Conservation (phyloP, 2,797 vertebrate genomes). For the Microctenopoma lineatum region DNA sequence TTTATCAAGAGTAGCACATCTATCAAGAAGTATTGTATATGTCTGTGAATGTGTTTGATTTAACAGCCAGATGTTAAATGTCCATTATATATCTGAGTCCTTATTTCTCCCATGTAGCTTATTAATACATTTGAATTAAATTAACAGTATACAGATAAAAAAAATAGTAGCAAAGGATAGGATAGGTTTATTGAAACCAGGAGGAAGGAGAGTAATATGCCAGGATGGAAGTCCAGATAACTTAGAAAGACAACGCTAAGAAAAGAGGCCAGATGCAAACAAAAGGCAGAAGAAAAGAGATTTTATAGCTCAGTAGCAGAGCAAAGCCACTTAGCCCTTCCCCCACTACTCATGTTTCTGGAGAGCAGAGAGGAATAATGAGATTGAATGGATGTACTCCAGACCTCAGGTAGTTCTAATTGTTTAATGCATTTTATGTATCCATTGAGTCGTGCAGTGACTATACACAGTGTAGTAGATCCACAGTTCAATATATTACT, state of each 20-base stretch:
- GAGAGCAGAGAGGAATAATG: constrained; percentile 56
- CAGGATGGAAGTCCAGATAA: not conserved
- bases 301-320: constrained; percentile 16
- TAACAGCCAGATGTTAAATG: constrained; percentile 14
- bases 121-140: constrained; percentile 37
- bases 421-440: constrained; percentile 52
- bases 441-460: constrained; percentile 17
- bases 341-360: constrained; percentile 25
- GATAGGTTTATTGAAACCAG: not conserved
- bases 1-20: not conserved
- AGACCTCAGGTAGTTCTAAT: constrained; percentile 57
- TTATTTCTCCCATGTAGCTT: constrained; percentile 27
- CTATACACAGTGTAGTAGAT: constrained; percentile 1
- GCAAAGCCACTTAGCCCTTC: constrained; percentile 45
- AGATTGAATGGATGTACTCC: constrained; percentile 49
- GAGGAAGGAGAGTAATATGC: not conserved
- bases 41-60: constrained; percentile 17
- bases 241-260: not conserved
- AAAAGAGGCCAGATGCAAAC: not conserved
- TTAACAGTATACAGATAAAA: no score
- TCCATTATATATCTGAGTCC: constrained; percentile 8
- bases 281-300: constrained; percentile 5
- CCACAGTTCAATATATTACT: not conserved
- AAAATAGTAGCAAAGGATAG: not conserved
- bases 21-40: not conserved